phyloP scores from a whole-genome alignment of 2,113 vertebrate genomes.

The Columba livia region DNA sequence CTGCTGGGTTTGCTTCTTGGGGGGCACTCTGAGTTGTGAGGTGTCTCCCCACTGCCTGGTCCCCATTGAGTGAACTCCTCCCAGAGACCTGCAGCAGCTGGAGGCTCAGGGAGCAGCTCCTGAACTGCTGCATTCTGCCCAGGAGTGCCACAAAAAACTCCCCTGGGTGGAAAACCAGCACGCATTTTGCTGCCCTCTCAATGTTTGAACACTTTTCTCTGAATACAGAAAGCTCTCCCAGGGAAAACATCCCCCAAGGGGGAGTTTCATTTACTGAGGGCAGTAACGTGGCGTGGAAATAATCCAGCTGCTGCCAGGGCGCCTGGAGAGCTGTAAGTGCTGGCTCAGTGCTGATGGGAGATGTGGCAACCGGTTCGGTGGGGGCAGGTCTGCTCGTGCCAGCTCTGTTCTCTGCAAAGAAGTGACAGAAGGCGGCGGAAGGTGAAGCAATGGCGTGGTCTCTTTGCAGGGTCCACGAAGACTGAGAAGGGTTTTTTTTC shows the following conservation, averaged over 20 bases:
- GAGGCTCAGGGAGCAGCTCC: background rate
- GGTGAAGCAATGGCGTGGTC: background rate
- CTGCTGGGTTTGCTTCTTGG: background rate
- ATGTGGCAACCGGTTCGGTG: background rate
- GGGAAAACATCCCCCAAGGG: background rate
- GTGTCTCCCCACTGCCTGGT: background rate
- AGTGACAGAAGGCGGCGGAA: background rate
- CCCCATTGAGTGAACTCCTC: rapidly evolving
- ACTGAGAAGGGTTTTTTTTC: background rate
- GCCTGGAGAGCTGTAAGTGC: background rate
- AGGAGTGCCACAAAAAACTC: background rate
- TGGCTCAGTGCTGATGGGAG: background rate
- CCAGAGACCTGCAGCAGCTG: background rate
- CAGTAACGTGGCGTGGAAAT: background rate
- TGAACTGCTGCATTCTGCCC: background rate
- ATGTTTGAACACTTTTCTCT: background rate
- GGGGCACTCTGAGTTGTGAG: background rate
- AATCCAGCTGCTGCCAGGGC: background rate
- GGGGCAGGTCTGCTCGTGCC: background rate
- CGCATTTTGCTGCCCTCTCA: background rate
- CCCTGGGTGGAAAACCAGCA: background rate
- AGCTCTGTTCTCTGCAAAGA: background rate
- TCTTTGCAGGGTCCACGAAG: background rate
- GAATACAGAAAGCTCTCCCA: background rate
- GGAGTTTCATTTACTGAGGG: background rate